A percentile compares a stretch with the other conserved stretches of the same genome.
phyloP scores from a whole-genome alignment of 2,797 vertebrate genomes.

The Hippocampus kuda region DNA sequence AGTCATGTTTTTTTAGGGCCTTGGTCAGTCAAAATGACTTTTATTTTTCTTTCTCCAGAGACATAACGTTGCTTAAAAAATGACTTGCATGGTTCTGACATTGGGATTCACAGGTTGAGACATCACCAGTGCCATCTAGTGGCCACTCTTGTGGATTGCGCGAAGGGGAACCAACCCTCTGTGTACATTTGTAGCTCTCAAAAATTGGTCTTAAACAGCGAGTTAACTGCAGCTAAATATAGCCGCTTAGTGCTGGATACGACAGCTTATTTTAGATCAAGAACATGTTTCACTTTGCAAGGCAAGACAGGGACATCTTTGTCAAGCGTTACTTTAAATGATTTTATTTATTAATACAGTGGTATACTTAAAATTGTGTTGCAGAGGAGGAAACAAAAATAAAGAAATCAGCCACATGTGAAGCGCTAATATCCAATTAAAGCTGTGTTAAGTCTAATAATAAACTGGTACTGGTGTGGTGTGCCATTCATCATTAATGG shows the following conservation, averaged over 20 bases:
- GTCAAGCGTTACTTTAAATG: constrained; percentile 83
- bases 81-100: background rate
- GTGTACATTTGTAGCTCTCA: too few species aligned
- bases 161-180: too few species aligned
- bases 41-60: background rate
- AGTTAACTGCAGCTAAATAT: background rate
- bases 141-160: background rate
- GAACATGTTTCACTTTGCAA: background rate
- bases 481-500: constrained; percentile 95
- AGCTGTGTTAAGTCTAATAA: constrained; percentile 91
- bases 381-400: constrained; percentile 66
- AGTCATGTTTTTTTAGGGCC: too few species aligned
- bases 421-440: constrained; percentile 85
- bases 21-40: too few species aligned
- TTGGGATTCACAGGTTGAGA: background rate
- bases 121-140: constrained; percentile 35
- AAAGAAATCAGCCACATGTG: constrained; percentile 82
- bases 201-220: background rate
- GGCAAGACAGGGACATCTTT: constrained; percentile 2
- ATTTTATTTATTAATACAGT: constrained; percentile 90
- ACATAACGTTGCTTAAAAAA: background rate
- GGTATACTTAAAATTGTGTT: constrained; percentile 93
- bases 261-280: background rate
- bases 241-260: background rate
- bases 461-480: constrained; percentile 85